Evolutionary conservation across 2,888 invertebrate species (phyloP).

Genomic region (Drosophila greeni): DNA sequence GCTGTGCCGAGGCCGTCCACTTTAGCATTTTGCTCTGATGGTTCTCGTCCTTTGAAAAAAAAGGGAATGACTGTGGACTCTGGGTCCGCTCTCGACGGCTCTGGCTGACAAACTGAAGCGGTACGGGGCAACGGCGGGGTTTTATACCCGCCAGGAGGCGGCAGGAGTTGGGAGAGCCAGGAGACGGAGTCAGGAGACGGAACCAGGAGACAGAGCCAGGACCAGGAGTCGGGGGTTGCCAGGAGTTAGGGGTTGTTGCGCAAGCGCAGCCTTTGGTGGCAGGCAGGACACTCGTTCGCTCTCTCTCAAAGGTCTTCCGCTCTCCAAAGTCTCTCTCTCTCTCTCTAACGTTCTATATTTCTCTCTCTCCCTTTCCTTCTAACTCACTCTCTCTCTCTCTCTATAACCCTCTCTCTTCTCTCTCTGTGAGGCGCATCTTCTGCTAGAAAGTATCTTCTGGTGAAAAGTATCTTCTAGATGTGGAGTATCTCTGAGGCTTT

Average conservation of each 20-base stretch:
- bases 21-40: conserved; percentile 69
- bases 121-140: conserved; percentile 43
- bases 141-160: conserved; percentile 55
- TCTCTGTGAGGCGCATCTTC: not conserved
- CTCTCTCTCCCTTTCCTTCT: not conserved
- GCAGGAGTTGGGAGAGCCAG: not conserved
- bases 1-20: conserved; percentile 77
- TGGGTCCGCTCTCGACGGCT: conserved; percentile 47
- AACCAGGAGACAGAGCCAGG: not conserved
- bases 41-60: conserved; percentile 31
- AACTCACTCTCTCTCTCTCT: not conserved
- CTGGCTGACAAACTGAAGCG: conserved; percentile 76
- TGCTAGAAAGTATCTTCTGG: not conserved
- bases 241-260: conserved; percentile 63
- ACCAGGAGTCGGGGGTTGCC: conserved; percentile 3
- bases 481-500: not conserved
- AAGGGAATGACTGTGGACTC: conserved; percentile 13
- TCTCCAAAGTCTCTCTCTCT: not conserved
- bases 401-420: not conserved
- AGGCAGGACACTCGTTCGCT: conserved; percentile 15
- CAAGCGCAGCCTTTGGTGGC: conserved; percentile 53
- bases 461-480: not conserved
- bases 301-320: conserved; percentile 1
- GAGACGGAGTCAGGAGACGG: not conserved
- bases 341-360: too few species aligned